Conservation (phyloP, 2,888 invertebrate species). For the Argyresthia goedartella region DNA sequence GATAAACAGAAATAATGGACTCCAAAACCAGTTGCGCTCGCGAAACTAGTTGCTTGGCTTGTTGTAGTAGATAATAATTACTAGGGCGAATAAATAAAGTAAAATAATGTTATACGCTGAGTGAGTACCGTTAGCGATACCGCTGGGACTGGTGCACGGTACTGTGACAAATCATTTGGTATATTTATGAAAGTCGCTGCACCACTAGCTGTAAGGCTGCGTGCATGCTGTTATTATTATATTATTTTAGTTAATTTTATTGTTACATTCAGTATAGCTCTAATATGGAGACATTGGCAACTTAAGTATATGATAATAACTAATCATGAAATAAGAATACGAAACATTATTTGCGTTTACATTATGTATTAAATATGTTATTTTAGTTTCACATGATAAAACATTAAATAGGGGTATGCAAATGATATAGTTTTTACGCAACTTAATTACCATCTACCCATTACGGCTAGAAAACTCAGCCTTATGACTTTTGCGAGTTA, state of each 20-base stretch:
- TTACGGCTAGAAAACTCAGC: no score
- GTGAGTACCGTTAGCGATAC: slow-evolving; percentile 42
- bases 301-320: no score
- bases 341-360: no score
- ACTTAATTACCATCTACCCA: no score
- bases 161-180: slow-evolving; percentile 32
- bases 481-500: no score
- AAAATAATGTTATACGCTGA: slow-evolving; percentile 18
- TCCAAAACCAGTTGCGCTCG: not conserved
- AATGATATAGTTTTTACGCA: no score
- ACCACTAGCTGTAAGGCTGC: slow-evolving; percentile 1
- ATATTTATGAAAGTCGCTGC: slow-evolving; percentile 11
- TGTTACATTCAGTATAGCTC: not conserved
- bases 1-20: slow-evolving; percentile 3
- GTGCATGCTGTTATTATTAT: not conserved
- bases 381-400: no score
- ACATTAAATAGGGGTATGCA: no score
- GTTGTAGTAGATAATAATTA: slow-evolving; percentile 20
- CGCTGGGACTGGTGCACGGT: slow-evolving; percentile 20
- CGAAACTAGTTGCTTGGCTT: not conserved
- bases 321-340: no score
- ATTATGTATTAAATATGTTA: no score
- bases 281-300: not conserved
- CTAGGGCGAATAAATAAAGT: slow-evolving; percentile 33
- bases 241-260: not conserved